Evolutionary conservation across 1,140 invertebrate species (phyloP).

Genomic region (Heliothis subflexa): DNA sequence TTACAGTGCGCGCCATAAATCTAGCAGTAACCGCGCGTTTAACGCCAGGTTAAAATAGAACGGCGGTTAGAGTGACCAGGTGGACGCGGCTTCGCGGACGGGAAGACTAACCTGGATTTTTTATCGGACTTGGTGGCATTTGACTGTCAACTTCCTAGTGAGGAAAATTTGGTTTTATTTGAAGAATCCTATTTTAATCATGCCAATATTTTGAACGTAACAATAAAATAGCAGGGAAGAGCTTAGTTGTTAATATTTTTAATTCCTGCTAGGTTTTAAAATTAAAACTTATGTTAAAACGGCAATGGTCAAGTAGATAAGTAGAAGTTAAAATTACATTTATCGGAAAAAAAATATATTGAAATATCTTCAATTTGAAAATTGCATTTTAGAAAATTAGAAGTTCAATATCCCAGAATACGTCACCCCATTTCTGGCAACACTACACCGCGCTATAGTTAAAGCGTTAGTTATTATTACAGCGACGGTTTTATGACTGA

Average conservation of each 20-base stretch:
- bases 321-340: no score
- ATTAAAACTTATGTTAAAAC: no score
- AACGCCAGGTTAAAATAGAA: conserved; percentile 39
- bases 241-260: no score
- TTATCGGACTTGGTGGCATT: neutral
- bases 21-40: conserved; percentile 45
- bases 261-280: no score
- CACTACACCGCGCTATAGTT: conserved; percentile 40
- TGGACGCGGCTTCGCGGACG: neutral
- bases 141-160: neutral
- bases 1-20: conserved; percentile 41
- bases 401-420: neutral
- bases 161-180: neutral
- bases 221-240: no score
- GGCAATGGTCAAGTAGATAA: no score
- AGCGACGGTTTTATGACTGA: conserved; percentile 57
- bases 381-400: no score
- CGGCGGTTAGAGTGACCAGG: conserved; percentile 25
- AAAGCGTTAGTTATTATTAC: conserved; percentile 45
- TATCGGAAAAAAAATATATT: no score
- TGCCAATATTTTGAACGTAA: no score
- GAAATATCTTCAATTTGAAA: no score
- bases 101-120: neutral
- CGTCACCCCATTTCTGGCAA: conserved; percentile 3
- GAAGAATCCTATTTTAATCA: no score